These are phyloP conservation scores for Lacanobia oleracea DNA, from an alignment of 2,888 invertebrate species.

Conservation along the genomic window DNA sequence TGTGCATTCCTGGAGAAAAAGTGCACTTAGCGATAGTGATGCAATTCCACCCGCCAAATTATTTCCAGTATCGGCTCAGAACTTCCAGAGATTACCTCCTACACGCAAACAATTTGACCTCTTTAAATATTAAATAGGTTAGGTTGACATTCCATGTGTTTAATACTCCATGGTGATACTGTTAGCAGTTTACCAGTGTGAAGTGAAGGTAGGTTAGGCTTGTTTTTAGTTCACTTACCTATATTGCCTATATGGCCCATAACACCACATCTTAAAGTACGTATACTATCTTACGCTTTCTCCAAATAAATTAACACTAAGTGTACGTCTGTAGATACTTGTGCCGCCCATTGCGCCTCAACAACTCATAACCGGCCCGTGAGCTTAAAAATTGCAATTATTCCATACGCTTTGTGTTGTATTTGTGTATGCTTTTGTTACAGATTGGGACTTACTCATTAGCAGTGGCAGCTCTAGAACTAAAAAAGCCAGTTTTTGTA, in stretches of 20 bases:
- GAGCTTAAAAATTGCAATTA: neutral
- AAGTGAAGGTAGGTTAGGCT: too few relatives aligned
- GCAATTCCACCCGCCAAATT: neutral
- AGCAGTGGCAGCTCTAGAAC: slow-evolving; percentile 95
- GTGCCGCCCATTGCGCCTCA: neutral
- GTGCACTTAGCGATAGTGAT: neutral
- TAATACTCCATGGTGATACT: neutral
- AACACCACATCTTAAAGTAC: neutral
- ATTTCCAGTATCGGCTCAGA: neutral
- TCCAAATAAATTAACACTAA: neutral
- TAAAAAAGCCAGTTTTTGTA: slow-evolving; percentile 99
- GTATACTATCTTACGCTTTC: neutral
- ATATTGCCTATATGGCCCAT: neutral
- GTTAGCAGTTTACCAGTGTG: neutral
- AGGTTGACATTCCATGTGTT: neutral
- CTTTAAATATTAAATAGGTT: neutral
- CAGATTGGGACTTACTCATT: slow-evolving; percentile 94
- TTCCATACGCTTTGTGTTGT: slow-evolving; percentile 5
- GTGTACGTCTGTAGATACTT: neutral
- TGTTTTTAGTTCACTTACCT: neutral
- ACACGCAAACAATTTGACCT: neutral
- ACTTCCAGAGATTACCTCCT: neutral
- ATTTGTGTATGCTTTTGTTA: slow-evolving; percentile 23
- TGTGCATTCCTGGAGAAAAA: neutral
- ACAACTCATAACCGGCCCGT: neutral